phyloP scores from a whole-genome alignment of 2,797 vertebrate genomes.

The Phoxinus dragarum region DNA sequence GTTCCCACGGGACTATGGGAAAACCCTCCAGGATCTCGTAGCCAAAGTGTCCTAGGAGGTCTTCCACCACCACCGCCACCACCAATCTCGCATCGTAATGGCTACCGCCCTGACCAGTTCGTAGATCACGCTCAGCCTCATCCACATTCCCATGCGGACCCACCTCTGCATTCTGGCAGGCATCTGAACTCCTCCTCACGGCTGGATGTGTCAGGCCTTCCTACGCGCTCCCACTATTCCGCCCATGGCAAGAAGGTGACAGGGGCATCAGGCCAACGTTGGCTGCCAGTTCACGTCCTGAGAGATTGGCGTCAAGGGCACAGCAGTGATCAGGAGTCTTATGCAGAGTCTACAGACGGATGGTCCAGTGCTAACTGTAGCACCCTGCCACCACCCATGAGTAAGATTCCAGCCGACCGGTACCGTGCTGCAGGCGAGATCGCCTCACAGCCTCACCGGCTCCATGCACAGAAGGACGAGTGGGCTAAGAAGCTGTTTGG shows the following conservation, averaged over 20 bases:
- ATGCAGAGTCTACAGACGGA: constrained; percentile 95
- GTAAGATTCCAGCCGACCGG: constrained; percentile 95
- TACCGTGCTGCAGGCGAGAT: constrained; percentile 88
- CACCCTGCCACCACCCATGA: constrained; percentile 97
- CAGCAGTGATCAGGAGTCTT: constrained; percentile 95
- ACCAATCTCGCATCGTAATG: constrained; percentile 77
- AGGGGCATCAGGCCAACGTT: constrained; percentile 77
- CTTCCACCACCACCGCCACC: constrained; percentile 63
- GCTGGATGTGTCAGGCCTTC: constrained; percentile 66
- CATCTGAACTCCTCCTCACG: constrained; percentile 76
- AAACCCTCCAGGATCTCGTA: constrained; percentile 75
- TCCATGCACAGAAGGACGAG: constrained; percentile 85
- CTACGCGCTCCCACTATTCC: constrained; percentile 76
- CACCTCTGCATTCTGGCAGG: constrained; percentile 79
- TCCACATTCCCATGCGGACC: constrained; percentile 66
- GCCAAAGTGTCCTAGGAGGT: constrained; percentile 65
- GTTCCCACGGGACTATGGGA: constrained; percentile 83
- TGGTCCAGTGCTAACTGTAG: constrained; percentile 98
- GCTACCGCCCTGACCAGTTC: constrained; percentile 86
- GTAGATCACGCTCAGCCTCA: constrained; percentile 75
- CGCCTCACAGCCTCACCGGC: constrained; percentile 75
- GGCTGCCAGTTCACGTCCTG: constrained; percentile 93
- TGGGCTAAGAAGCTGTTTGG: constrained; percentile 92
- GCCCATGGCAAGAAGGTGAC: constrained; percentile 80
- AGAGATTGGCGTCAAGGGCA: constrained; percentile 88